Base-by-base conservation (phyloP, 2,113 vertebrate species). In the Isurus oxyrinchus region DNA sequence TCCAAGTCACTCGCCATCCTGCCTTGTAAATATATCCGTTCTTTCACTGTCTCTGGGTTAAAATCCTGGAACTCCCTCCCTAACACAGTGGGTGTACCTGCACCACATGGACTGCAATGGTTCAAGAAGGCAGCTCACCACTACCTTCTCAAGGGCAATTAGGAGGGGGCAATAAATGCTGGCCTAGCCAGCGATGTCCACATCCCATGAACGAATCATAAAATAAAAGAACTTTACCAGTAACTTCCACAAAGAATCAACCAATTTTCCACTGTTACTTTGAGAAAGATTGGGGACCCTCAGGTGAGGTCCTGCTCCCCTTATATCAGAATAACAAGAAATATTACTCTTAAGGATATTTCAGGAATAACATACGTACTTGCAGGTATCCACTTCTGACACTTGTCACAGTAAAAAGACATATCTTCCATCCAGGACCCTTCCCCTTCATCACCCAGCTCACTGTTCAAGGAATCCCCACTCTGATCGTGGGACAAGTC, bases 401-500 rank as follows among this genome's bases (percentile, higher is more conserved):
- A 99, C 97, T 98, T 99, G 96, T 99, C 99, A 0, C 99, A 99
- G 98, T 99, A 99, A 97, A 99, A 99, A 63, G 98, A 98, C 98
- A 99, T 98, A 96, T 99, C 99, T 96, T 99, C 99, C 76, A 98
- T 98, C 99, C 99, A 99, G 35, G 98, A 98, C 0, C 97, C 96
- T 3, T 98, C 98, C 0, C 97, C 96, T 16, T 98, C 98, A 25
- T 99, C 99, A 0, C 99, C 99, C 86, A 99, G 97, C 0, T 99
- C 99, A 0, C 99, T 99, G 97, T 99, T 99, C 96, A 99, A 97
- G 0, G 99, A 99, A 97, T 99, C 99, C 0, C 99, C 99, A 0
- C 99, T 99, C 97, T 99, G 99, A 97, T 99, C 99, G 0, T 99
- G 99, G 0, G 99, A 99, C 59, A 99, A 98, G 97, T 99, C 99